phyloP scores from a whole-genome alignment of 2,888 invertebrate genomes.

The Caenorhabditis parvicauda region DNA sequence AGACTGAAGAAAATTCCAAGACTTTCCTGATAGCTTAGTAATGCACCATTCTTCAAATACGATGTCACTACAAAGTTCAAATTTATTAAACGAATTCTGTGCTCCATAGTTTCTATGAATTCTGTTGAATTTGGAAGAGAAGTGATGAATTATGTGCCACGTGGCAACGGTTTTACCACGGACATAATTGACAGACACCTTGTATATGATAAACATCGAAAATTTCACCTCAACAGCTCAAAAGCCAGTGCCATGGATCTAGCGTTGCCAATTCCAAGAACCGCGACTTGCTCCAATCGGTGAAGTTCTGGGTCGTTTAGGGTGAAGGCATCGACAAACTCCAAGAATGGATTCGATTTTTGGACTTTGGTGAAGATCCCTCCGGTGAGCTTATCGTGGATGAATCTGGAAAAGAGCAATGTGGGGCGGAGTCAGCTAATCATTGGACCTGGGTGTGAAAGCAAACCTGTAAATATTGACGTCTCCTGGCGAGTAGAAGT shows the following conservation, averaged over 20 bases:
- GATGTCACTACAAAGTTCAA: no score
- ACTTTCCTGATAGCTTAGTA: no score
- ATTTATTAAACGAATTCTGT: no score
- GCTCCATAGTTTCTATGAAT: no score
- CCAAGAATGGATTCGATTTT: conserved; percentile 21
- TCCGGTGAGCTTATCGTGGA: conserved; percentile 11
- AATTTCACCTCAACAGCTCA: conserved; percentile 12
- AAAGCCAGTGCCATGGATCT: conserved; percentile 46
- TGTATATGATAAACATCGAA: no score
- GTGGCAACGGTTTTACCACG: no score
- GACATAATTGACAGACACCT: no score
- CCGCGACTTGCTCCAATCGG: conserved; percentile 47
- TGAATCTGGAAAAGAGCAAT: conserved; percentile 10
- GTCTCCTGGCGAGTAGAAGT: conserved; percentile 18
- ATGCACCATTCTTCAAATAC: no score
- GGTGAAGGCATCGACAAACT: conserved; percentile 36
- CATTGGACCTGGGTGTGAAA: not conserved
- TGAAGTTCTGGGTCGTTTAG: conserved; percentile 54
- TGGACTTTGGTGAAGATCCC: conserved; percentile 19
- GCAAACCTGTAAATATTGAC: conserved; percentile 12
- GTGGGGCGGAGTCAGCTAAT: no score
- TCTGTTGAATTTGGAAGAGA: no score
- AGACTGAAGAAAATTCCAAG: no score
- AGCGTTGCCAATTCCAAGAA: conserved; percentile 47
- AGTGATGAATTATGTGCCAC: no score